Conservation (phyloP, 2,888 invertebrate species). For the Cantharis flavilabris region DNA sequence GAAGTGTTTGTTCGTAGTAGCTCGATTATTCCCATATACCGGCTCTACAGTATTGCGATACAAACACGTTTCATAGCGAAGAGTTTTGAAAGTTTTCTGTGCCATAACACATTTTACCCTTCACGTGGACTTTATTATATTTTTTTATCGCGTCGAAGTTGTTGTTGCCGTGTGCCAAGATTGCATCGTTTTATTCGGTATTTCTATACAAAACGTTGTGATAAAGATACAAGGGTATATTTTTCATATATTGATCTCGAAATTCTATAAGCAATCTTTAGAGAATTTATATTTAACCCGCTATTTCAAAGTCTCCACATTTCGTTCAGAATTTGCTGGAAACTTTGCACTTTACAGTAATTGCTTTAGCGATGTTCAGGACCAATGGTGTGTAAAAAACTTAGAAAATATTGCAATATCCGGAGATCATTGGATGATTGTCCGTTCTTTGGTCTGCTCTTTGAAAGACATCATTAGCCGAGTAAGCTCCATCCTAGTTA, state of each 20-base stretch:
- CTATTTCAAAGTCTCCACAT: not conserved
- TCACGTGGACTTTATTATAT: conserved; percentile 31
- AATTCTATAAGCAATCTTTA: conserved; percentile 17
- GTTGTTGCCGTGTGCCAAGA: conserved; percentile 25
- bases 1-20: conserved; percentile 27
- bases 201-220: conserved; percentile 17
- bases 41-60: conserved; percentile 30
- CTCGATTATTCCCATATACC: conserved; percentile 26
- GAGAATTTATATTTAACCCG: conserved; percentile 12
- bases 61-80: conserved; percentile 30
- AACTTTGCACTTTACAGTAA: conserved; percentile 26
- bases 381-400: conserved; percentile 25
- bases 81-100: conserved; percentile 30
- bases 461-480: conserved; percentile 8
- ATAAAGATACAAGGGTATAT: conserved; percentile 27
- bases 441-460: conserved; percentile 9
- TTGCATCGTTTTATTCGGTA: conserved; percentile 23
- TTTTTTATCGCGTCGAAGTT: conserved; percentile 26
- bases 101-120: conserved; percentile 31
- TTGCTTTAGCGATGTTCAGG: conserved; percentile 22
- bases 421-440: conserved; percentile 11
- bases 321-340: conserved; percentile 11
- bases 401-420: conserved; percentile 29
- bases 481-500: not conserved
- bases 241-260: conserved; percentile 29